Evolutionary conservation across 2,797 vertebrate species (phyloP), one percentile per base, ranked within the genome.

Genomic region (Pyrocephalus nanus): DNA sequence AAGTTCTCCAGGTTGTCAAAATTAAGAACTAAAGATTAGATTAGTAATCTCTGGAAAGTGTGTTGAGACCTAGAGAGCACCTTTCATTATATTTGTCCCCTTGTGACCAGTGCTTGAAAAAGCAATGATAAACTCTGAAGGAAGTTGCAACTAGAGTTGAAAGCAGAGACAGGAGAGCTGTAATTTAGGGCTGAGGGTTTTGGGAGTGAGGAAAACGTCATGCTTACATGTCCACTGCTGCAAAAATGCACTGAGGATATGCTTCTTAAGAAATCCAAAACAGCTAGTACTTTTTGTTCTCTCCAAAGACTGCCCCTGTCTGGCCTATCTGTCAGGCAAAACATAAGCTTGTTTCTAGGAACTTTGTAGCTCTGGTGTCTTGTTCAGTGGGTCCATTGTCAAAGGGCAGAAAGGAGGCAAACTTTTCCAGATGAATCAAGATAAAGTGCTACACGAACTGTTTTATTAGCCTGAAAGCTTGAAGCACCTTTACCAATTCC

Each of bases 1-100:
- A 84, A 86, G 60, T 45, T 88, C 92, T 96, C 21, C 40, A 86
- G 57, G 70, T 91, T 90, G 85, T 86, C 86, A 91, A 86, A 92
- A 90, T 94, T 72, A 80, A 70, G 73, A 91, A 42, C 42, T 76
- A 45, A 84, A 94, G 73, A 90, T 70, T 84, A 61, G 20, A 25
- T 87, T 96, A 89, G 71, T 92, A 85, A 82, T 87, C 53, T 93
- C 60, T 91, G 67, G 67, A 89, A 90, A 80, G 57, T 64, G 22
- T 76, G 45, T 85, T 88, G 92, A 89, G 88, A 88, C 80, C 77
- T 79, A 65, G 71, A 92, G 71, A 92, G 22, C 64, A 90, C 71
- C 67, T 96, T 95, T 92, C 73, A 78, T 93, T 94, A 76, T 84
- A 73, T 96, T 76, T 16, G 2, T 83, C 62, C 75, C n/a, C 38